phyloP scores from a whole-genome alignment of 1,140 invertebrate genomes.

The Orchesella cincta region DNA sequence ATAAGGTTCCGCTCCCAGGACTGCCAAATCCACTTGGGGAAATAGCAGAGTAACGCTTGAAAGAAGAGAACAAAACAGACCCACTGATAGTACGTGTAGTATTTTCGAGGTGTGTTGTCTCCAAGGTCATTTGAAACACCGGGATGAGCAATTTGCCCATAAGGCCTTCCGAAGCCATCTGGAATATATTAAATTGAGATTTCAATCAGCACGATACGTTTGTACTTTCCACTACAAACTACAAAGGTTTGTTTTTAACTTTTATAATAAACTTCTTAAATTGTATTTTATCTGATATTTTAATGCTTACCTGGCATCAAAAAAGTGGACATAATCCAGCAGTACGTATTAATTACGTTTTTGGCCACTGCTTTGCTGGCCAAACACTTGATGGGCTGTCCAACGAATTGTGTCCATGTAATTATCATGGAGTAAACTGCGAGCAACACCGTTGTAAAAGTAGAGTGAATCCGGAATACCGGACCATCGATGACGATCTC shows the following conservation, averaged over 20 bases:
- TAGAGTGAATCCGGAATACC: conserved; percentile 83
- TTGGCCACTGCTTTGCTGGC: conserved; percentile 60
- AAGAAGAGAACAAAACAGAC: conserved; percentile 69
- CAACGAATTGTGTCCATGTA: conserved; percentile 86
- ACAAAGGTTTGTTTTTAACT: too few species aligned
- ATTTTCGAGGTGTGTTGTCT: conserved; percentile 74
- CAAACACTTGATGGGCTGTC: conserved; percentile 87
- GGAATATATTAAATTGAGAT: conserved; percentile 21
- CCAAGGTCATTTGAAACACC: conserved; percentile 76
- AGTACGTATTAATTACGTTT: conserved; percentile 86
- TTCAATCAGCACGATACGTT: too few species aligned
- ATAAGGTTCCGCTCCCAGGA: conserved; percentile 78
- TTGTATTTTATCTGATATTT: neutral
- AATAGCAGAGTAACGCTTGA: conserved; percentile 89
- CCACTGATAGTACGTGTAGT: conserved; percentile 86
- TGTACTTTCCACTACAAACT: too few species aligned
- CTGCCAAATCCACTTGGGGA: conserved; percentile 91
- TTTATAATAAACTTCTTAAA: too few species aligned
- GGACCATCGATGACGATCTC: conserved; percentile 79
- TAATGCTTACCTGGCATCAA: conserved; percentile 68
- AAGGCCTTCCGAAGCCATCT: conserved; percentile 72
- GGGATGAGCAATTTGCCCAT: conserved; percentile 81
- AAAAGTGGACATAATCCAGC: conserved; percentile 89
- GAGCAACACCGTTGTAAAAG: conserved; percentile 80
- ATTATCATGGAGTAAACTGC: conserved; percentile 82